Base-by-base conservation (phyloP, 2,888 invertebrate genomes). In the Cotesia congregata region DNA sequence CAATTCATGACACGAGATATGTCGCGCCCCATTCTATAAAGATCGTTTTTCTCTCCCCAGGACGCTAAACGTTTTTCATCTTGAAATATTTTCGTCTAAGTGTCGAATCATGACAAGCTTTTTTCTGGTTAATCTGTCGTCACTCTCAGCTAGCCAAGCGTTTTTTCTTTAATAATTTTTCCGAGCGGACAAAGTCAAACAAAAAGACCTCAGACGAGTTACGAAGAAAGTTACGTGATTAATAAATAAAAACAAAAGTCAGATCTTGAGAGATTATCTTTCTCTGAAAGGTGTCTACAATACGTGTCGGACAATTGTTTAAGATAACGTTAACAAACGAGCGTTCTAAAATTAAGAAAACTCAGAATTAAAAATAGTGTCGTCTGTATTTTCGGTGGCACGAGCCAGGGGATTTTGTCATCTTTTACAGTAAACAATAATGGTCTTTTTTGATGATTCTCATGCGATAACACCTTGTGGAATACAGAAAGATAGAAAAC, bases 1-100 rank as follows among this genome's bases (percentile, higher is more conserved):
- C 40, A 65, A 69, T 78, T 76, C 77, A 75, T 69, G 30, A 76
- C 74, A 20, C 65, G 72, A 77, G 72, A 77, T 76, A 77, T 75
- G 77, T 79, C 78, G 75, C 81, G 81, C 80, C 81, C 50, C 50
- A 50, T 50, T 50, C 50, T 77, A 74, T 74, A 17, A 73, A 75
- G 77, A 82, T 83, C 81, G 83, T 84, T 84, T 82, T 81, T 82
- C 84, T 84, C 82, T 69, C 84, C 17, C 79, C 78, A 76, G 82
- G 85, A 79, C 71, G 81, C 78, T 77, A 75, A 78, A 79, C 81
- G 70, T 50, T 79, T 69, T 77, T 65, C 72, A 72, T 75, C 78
- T 77, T 78, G 64, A 62, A 73, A 80, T 72, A 75, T 81, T 83
- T 79, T 79, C 75, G 74, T 73, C 76, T 74, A 68, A 83, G 78